Evolutionary conservation across 2,888 invertebrate genomes (phyloP), one percentile per base, ranked within the genome.

Genomic region (Pterostichus niger): DNA sequence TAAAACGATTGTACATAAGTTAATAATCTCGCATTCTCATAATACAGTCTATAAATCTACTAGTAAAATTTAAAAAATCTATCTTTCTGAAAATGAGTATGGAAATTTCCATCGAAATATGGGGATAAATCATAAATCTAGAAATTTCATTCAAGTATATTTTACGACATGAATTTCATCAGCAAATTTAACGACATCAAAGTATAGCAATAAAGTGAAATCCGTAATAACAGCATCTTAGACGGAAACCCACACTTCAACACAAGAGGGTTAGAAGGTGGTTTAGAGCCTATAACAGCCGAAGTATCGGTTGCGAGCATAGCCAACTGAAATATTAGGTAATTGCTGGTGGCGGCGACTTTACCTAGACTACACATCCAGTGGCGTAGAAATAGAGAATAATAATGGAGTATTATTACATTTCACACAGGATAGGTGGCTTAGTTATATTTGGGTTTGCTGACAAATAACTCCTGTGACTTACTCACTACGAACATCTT

Each of bases 281-380:
- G 17, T 71, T 13, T 6, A 52, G 6, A 52, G 13, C 52, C 13
- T 4, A 52, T 24, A 68, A 68, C 40, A 59, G 59, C 31, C 15
- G 40, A 40, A 24, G 40, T 13, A 44, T 49, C 73, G 73, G 73
- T 73, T 73, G 31, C 49, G n/a, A 33, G 33, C 73, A 54, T 52
- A n/a, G 73, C 49, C 73, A 73, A 75, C 75, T 52, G 17, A 71
- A 73, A 49, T 7, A 75, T 75, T 75, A 75, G 75, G 52, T 75
- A 52, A 75, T 75, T 75, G 52, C 13, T 33, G 75, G 52, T 46
- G 46, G 73, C 46, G 46, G 73, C 31, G 46, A 44, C 6, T 73
- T 44, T 73, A 68, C 40, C 68, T 68, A 31, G 6, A 0, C 44
- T 49, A 49, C 46, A 73, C 15, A 13, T 6, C 3, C 73, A 73